These are phyloP conservation scores for Fabriciana adippe DNA, from an alignment of 2,888 invertebrate species.

Conservation along the genomic window DNA sequence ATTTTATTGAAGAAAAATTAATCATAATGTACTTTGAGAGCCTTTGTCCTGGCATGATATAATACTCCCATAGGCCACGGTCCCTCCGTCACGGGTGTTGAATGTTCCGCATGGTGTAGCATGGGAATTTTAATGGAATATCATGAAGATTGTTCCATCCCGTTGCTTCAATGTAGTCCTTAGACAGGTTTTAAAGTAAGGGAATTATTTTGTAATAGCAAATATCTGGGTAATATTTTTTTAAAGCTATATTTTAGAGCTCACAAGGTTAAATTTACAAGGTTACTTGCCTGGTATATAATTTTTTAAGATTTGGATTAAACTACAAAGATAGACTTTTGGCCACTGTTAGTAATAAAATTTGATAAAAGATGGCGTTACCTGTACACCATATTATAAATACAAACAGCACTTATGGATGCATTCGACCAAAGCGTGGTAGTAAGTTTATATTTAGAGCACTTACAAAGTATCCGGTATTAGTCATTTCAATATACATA, in stretches of 20 bases:
- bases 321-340: no score
- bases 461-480: no score
- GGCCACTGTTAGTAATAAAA: no score
- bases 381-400: no score
- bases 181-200: slow-evolving; percentile 1
- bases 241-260: neutral
- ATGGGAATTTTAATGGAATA: slow-evolving; percentile 51
- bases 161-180: slow-evolving; percentile 7
- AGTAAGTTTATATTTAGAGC: no score
- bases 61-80: slow-evolving; percentile 56
- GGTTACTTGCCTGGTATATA: no score
- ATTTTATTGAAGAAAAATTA: neutral
- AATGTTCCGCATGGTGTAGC: slow-evolving; percentile 54
- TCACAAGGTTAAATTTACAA: no score
- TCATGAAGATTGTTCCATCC: slow-evolving; percentile 42
- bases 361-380: no score
- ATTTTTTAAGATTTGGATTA: no score
- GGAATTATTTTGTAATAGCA: neutral
- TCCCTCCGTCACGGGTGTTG: slow-evolving; percentile 58
- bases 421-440: no score
- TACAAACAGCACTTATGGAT: no score
- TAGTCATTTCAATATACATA: no score
- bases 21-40: slow-evolving; percentile 5
- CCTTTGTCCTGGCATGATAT: neutral
- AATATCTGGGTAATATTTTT: neutral